A percentile compares a stretch with the other conserved stretches of the same genome.
Conservation (phyloP, 2,888 invertebrate species). For the Gastracanthus pulcherrimus region DNA sequence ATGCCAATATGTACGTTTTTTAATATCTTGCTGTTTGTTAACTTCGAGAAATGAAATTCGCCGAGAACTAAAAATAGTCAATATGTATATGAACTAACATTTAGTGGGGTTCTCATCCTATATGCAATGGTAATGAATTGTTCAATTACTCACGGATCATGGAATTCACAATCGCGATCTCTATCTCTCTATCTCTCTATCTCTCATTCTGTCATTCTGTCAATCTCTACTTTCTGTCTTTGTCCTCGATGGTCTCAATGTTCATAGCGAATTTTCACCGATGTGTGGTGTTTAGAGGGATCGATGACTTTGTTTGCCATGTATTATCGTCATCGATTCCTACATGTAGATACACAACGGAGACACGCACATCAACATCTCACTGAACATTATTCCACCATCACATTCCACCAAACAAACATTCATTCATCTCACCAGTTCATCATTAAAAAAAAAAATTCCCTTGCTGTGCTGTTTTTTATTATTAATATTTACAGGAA, state of each 20-base stretch:
- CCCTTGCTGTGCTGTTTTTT: slow-evolving; percentile 56
- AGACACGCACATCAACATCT: slow-evolving; percentile 38
- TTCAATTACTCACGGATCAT: not conserved
- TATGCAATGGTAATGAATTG: not conserved
- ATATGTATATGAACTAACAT: not conserved
- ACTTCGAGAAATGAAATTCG: slow-evolving; percentile 37
- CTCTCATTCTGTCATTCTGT: not conserved
- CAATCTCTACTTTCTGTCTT: slow-evolving; percentile 30
- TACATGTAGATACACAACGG: slow-evolving; percentile 47
- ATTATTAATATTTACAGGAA: slow-evolving; percentile 47
- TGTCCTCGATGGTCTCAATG: slow-evolving; percentile 49
- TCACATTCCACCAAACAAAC: slow-evolving; percentile 45
- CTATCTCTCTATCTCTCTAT: not conserved
- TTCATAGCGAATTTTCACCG: slow-evolving; percentile 50
- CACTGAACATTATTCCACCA: slow-evolving; percentile 47
- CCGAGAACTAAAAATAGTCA: not conserved
- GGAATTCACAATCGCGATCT: not conserved
- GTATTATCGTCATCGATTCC: slow-evolving; percentile 35
- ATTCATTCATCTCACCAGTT: slow-evolving; percentile 27
- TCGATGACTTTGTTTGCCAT: slow-evolving; percentile 23
- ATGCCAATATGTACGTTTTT: too few relatives aligned
- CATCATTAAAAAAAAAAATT: slow-evolving; percentile 44
- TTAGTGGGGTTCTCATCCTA: not conserved
- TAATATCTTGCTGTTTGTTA: not conserved
- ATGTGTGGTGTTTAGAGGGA: slow-evolving; percentile 42